Evolutionary conservation across 2,113 vertebrate species (phyloP), one percentile per base, ranked within the genome.

Genomic region (Amazona vittata): DNA sequence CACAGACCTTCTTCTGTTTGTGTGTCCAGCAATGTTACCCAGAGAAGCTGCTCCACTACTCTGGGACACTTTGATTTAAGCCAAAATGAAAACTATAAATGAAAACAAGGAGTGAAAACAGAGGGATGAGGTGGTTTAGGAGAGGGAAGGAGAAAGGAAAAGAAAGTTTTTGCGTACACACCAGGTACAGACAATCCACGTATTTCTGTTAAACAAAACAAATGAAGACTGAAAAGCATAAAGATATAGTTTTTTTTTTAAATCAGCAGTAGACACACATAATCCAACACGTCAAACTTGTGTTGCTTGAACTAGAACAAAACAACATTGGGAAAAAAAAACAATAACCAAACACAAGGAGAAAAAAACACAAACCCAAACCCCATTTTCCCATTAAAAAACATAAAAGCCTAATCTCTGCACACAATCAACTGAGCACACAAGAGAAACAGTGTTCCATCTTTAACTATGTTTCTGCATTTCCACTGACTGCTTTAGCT

Each of bases 271-370:
- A 78, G 94, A 49, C 19, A 69, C 7, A 25, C 7, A 29, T 19
- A 41, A 44, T 64, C 7, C 59, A 20, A 68, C 6, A 14, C 1
- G 8, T 63, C 49, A 57, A 77, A 65, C 3, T 28, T 44, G 24
- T 11, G 14, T 25, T 64, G 6, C 22, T 25, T 63, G 29, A 65
- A 44, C 5, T 17, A 49, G 70, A 77, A 28, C 13, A n/a, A 83
- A 57, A 9, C 11, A 65, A 53, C 22, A 76, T 50, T 6, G 2
- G 26, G 57, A 24, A 9, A 9, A 26, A 26, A 80, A 92, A 43
- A 0, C 7, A 47, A 37, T 49, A 20, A 52, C 3, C 6, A 46
- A 49, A 3, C 4, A 69, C 5, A 37, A 7, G 1, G 25, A 26
- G 33, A 57, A 35, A 57, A 70, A 24, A 5, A 0, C 13, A 53